A percentile compares a stretch with the other conserved stretches of the same genome.
phyloP scores from a whole-genome alignment of 2,888 invertebrate species.

The Schizaphis graminum region DNA sequence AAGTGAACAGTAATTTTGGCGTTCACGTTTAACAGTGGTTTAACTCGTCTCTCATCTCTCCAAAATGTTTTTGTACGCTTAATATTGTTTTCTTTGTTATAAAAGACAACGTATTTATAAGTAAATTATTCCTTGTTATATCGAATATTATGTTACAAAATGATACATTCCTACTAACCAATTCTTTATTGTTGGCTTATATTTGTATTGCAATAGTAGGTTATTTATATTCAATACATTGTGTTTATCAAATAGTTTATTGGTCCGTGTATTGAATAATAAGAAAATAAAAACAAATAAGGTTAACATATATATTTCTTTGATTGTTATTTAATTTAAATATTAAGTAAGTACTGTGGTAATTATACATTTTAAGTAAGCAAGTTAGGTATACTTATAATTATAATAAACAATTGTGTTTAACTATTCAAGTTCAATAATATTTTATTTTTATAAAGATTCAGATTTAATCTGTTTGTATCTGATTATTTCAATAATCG shows the following conservation, averaged over 20 bases:
- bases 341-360: not conserved
- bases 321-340: not conserved
- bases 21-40: not conserved
- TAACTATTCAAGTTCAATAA: not conserved
- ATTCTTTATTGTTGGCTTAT: not conserved
- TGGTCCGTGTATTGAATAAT: not conserved
- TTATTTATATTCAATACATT: not conserved
- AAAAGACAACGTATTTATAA: not conserved
- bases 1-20: constrained; percentile 15
- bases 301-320: not conserved
- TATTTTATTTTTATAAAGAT: not conserved
- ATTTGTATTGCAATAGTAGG: not conserved
- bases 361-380: not conserved
- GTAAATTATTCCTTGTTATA: not conserved
- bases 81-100: not conserved
- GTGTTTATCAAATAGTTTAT: not conserved
- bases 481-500: not conserved
- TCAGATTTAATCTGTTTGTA: not conserved
- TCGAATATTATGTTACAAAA: not conserved
- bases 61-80: constrained; percentile 20
- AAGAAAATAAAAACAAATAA: not conserved
- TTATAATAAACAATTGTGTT: not conserved
- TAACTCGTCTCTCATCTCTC: not conserved
- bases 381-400: not conserved
- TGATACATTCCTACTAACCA: not conserved